phyloP scores from a whole-genome alignment of 2,888 invertebrate species.

The Saturnia pavonia region DNA sequence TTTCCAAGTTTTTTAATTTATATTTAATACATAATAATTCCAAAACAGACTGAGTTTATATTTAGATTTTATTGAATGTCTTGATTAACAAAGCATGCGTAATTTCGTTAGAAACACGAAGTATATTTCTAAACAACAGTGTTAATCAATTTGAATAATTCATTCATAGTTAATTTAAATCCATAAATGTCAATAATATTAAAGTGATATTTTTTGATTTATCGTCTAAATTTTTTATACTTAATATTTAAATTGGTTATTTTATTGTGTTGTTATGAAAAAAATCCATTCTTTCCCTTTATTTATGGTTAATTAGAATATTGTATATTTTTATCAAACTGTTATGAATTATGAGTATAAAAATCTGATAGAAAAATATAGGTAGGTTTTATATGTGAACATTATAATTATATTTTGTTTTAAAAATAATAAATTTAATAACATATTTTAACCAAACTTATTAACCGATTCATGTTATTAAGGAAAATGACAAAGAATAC shows the following conservation, averaged over 20 bases:
- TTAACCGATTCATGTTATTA: not conserved
- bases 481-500: not conserved
- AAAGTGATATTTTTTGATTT: not conserved
- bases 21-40: no score
- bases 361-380: not conserved
- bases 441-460: not conserved
- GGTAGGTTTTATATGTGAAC: not conserved
- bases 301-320: not conserved
- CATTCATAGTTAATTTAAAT: not conserved
- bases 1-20: no score
- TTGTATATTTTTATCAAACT: not conserved
- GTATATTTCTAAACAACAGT: not conserved
- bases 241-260: not conserved
- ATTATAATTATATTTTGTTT: not conserved
- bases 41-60: no score
- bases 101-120: not conserved
- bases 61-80: not conserved
- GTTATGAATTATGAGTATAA: not conserved
- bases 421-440: not conserved
- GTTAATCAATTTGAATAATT: not conserved
- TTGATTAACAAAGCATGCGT: not conserved
- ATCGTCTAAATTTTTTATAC: not conserved
- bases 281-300: not conserved
- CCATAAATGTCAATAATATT: not conserved
- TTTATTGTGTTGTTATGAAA: not conserved